Evolutionary conservation across 2,888 invertebrate genomes (phyloP).

Genomic region (Zelleria hepariella): DNA sequence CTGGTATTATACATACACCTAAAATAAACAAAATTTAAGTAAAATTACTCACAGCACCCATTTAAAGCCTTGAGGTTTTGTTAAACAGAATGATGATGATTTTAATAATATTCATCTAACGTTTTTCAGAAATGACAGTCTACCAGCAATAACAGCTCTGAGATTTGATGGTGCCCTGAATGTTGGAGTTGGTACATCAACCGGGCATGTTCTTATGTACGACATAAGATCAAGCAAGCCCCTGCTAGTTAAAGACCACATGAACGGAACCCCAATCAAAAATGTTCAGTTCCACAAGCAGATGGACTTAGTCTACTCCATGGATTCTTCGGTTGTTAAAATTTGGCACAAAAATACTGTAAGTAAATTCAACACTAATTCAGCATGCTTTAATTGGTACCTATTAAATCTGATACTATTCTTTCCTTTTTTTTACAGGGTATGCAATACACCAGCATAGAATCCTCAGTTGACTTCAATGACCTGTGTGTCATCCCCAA

Average conservation of each 20-base stretch:
- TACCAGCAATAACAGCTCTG: constrained; percentile 84
- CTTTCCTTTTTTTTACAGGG: constrained; percentile 73
- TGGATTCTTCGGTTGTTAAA: constrained; percentile 91
- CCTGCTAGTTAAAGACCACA: constrained; percentile 91
- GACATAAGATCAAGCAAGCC: constrained; percentile 95
- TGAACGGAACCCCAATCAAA: constrained; percentile 93
- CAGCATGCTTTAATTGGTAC: neutral
- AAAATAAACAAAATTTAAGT: no score
- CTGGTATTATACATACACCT: no score
- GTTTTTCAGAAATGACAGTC: constrained; percentile 71
- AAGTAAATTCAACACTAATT: no score
- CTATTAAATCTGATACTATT: neutral
- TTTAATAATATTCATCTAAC: no score
- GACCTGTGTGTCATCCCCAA: constrained; percentile 92
- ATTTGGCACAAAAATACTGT: constrained; percentile 92
- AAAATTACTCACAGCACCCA: no score
- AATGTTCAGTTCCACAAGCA: constrained; percentile 86
- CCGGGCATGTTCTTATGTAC: constrained; percentile 94
- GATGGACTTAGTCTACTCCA: constrained; percentile 87
- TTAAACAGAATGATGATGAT: no score
- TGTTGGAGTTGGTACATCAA: constrained; percentile 92
- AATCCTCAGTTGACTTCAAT: constrained; percentile 89
- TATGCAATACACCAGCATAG: constrained; percentile 93
- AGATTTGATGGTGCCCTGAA: constrained; percentile 82
- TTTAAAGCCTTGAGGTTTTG: no score